phyloP scores from a whole-genome alignment of 2,888 invertebrate genomes.

The Cordylochernes scorpioides region DNA sequence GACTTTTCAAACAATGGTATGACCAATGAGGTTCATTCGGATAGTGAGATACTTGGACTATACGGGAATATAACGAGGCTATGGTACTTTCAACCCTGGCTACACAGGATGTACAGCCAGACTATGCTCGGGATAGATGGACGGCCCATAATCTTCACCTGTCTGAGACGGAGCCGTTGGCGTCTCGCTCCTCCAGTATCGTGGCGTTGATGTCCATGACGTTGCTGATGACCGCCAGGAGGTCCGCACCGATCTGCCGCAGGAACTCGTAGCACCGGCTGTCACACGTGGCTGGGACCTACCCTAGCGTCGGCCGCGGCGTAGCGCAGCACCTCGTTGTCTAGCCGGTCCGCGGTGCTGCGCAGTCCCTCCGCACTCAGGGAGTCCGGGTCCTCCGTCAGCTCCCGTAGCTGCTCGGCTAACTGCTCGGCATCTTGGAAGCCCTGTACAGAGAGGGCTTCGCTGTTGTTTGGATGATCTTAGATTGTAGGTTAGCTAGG shows the following conservation, averaged over 20 bases:
- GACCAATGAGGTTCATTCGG: no score
- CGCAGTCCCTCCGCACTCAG: constrained; percentile 17
- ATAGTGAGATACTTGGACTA: no score
- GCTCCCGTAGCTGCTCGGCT: constrained; percentile 15
- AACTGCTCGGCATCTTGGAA: constrained; percentile 15
- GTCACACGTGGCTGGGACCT: constrained; percentile 1
- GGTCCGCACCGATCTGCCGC: constrained; percentile 18
- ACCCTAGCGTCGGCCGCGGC: constrained; percentile 13
- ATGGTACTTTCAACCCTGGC: no score
- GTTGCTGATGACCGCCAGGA: constrained; percentile 19
- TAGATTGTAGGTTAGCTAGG: no score
- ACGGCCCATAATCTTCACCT: no score
- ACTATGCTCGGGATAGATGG: no score
- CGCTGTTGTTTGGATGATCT: no score
- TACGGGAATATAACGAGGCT: no score
- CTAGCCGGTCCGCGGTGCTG: constrained; percentile 17
- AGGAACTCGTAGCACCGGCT: background rate
- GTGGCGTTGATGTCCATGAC: constrained; percentile 18
- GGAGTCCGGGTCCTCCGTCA: constrained; percentile 16
- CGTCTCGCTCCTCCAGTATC: constrained; percentile 17
- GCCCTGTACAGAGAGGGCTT: no score
- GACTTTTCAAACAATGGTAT: no score
- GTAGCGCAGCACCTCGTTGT: constrained; percentile 12
- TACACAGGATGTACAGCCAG: no score
- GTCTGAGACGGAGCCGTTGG: background rate